Conservation (phyloP, 2,113 vertebrate species). For the Osmerus eperlanus region DNA sequence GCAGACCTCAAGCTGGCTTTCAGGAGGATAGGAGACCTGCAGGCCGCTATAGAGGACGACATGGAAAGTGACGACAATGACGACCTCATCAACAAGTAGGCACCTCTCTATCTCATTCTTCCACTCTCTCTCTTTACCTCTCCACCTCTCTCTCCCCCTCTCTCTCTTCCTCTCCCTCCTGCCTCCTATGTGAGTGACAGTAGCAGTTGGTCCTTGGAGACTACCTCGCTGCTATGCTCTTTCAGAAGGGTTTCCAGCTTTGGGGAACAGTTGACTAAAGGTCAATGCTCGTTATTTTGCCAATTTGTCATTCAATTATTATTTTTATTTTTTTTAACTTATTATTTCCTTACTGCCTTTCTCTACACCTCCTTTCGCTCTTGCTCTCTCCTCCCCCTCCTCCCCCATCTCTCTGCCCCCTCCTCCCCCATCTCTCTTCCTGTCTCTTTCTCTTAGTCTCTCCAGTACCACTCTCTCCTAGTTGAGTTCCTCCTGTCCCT, state of each 20-base stretch:
- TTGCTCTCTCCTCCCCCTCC: slow-evolving; percentile 14
- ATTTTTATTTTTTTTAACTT: too few species aligned
- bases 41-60: slow-evolving; percentile 97
- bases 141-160: background rate
- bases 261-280: slow-evolving; percentile 20
- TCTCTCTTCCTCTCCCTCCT: slow-evolving; percentile 4
- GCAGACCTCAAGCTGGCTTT: slow-evolving; percentile 97
- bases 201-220: too few species aligned
- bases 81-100: slow-evolving; percentile 93
- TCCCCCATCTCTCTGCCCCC: too few species aligned
- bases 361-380: too few species aligned
- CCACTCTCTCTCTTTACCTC: background rate
- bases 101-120: slow-evolving; percentile 28
- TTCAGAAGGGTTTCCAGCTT: too few species aligned
- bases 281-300: slow-evolving; percentile 31
- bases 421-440: too few species aligned
- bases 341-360: too few species aligned
- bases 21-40: slow-evolving; percentile 96
- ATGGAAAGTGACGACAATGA: slow-evolving; percentile 98
- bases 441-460: too few species aligned
- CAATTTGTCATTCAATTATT: slow-evolving; percentile 37
- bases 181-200: slow-evolving; percentile 5
- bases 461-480: too few species aligned
- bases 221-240: background rate
- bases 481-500: too few species aligned